Percentiles rank a stretch among this genome's conserved stretches.
phyloP scores from a whole-genome alignment of 2,113 vertebrate genomes.

The Zonotrichia leucophrys region DNA sequence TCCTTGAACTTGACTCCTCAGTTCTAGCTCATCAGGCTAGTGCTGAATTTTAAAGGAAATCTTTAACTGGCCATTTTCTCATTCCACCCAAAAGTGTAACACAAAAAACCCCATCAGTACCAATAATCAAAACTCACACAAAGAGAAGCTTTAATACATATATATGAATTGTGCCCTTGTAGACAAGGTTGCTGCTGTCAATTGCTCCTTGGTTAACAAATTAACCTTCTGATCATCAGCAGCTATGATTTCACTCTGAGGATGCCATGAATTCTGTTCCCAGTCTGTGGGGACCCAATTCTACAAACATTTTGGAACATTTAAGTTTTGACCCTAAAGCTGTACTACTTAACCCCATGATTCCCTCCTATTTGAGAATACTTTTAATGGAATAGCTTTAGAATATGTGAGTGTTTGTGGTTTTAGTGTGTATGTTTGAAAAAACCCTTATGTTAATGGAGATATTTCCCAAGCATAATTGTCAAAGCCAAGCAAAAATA shows the following conservation, averaged over 20 bases:
- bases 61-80: constrained; percentile 48
- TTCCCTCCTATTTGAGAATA: background rate
- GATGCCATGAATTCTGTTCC: background rate
- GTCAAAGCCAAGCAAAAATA: background rate
- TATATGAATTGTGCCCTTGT: constrained; percentile 38
- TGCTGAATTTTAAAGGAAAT: constrained; percentile 1
- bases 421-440: background rate
- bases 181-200: constrained; percentile 39
- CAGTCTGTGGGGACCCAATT: background rate
- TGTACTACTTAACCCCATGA: background rate
- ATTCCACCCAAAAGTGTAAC: constrained; percentile 16
- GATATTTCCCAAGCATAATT: background rate
- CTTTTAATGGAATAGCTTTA: background rate
- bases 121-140: constrained; percentile 50
- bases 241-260: background rate
- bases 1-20: background rate
- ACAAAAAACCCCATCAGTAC: background rate
- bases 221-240: constrained; percentile 22
- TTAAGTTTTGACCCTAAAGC: background rate
- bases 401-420: background rate
- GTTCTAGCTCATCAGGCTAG: background rate
- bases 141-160: constrained; percentile 44
- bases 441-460: background rate
- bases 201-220: constrained; percentile 16
- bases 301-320: background rate